These are phyloP conservation scores for Battus philenor DNA, from an alignment of 1,140 invertebrate species.

Conservation along the genomic window DNA sequence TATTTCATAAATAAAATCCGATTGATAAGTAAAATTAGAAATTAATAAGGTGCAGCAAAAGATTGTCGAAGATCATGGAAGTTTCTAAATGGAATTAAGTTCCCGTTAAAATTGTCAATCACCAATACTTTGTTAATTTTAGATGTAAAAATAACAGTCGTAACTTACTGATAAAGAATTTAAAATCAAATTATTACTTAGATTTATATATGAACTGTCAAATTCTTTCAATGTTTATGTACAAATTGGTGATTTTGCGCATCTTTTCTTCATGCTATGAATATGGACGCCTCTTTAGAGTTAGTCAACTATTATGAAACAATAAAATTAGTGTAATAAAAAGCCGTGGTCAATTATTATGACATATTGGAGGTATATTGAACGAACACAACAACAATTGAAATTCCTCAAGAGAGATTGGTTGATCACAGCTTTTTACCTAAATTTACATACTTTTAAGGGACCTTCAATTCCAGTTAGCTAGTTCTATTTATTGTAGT, in stretches of 20 bases:
- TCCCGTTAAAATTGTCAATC: slow-evolving; percentile 51
- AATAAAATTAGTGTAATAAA: slow-evolving; percentile 69
- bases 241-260: slow-evolving; percentile 68
- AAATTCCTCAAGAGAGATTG: slow-evolving; percentile 42
- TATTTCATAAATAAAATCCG: too few relatives aligned
- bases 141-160: slow-evolving; percentile 53
- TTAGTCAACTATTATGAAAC: slow-evolving; percentile 70
- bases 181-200: slow-evolving; percentile 59
- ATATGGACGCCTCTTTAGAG: slow-evolving; percentile 73
- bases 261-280: slow-evolving; percentile 69
- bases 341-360: slow-evolving; percentile 69
- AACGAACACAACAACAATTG: too few relatives aligned
- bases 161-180: slow-evolving; percentile 53
- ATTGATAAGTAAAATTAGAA: neutral
- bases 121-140: slow-evolving; percentile 47
- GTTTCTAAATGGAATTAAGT: slow-evolving; percentile 70
- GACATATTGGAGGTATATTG: too few relatives aligned
- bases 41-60: slow-evolving; percentile 22
- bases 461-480: slow-evolving; percentile 76
- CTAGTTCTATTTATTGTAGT: slow-evolving; percentile 75
- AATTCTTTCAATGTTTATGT: slow-evolving; percentile 63
- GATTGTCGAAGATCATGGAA: slow-evolving; percentile 28
- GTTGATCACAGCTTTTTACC: slow-evolving; percentile 65
- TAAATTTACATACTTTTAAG: slow-evolving; percentile 73
- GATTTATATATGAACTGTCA: slow-evolving; percentile 63